phyloP scores from a whole-genome alignment of 2,113 vertebrate genomes.

The Oncorhynchus mykiss region DNA sequence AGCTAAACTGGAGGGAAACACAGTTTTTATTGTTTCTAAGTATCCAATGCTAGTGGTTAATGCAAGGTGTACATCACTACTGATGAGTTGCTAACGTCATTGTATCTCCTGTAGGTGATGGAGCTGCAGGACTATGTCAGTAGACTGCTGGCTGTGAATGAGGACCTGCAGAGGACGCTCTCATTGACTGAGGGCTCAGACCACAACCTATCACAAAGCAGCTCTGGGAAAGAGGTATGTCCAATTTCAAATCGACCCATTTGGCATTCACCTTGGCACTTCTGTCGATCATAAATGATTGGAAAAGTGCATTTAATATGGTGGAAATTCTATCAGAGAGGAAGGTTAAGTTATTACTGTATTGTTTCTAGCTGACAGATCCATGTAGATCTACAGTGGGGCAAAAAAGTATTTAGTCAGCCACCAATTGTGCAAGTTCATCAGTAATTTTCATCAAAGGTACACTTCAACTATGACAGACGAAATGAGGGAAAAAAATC shows the following conservation, averaged over 20 bases:
- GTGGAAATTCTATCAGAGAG: too few species aligned
- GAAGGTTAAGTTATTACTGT: too few species aligned
- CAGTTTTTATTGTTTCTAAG: background rate
- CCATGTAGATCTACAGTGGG: too few species aligned
- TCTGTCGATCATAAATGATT: too few species aligned
- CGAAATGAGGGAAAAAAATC: too few species aligned
- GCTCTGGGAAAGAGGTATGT: slow-evolving; percentile 24
- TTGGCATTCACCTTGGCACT: background rate
- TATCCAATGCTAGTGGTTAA: background rate
- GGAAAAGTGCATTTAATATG: too few species aligned
- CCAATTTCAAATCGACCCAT: slow-evolving; percentile 41
- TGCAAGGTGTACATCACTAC: background rate
- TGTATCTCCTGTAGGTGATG: slow-evolving; percentile 69
- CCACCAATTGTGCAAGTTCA: too few species aligned
- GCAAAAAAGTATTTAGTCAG: too few species aligned
- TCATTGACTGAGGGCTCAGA: slow-evolving; percentile 3
- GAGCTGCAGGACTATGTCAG: slow-evolving; percentile 80
- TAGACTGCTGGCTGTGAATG: slow-evolving; percentile 75
- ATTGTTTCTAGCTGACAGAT: too few species aligned
- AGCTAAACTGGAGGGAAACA: too few species aligned
- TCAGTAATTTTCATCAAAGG: too few species aligned
- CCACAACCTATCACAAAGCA: background rate
- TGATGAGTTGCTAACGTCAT: background rate
- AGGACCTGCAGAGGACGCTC: slow-evolving; percentile 70
- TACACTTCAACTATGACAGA: too few species aligned